Conservation (phyloP, 2,888 invertebrate species). For the Cheilosia grossa region DNA sequence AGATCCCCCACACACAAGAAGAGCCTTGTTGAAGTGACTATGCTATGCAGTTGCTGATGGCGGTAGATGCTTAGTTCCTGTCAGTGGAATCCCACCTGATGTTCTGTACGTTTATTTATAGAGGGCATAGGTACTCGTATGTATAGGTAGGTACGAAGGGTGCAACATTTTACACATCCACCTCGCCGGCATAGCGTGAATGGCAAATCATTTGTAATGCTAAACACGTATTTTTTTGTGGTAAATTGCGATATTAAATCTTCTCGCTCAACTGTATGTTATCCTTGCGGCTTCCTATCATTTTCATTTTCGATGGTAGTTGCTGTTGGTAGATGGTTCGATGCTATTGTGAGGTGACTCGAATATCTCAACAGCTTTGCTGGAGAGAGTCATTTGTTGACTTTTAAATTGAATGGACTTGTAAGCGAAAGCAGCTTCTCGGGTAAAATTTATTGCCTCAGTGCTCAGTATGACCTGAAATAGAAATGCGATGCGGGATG, state of each 20-base stretch:
- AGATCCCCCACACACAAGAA: neutral
- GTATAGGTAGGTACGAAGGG: slow-evolving; percentile 15
- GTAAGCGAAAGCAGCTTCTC: neutral
- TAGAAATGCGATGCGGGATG: slow-evolving; percentile 2
- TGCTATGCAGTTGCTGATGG: slow-evolving; percentile 19
- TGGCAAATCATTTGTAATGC: slow-evolving; percentile 68
- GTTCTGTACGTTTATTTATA: slow-evolving; percentile 53
- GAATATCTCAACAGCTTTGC: neutral
- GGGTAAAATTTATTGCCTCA: neutral
- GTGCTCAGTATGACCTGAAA: slow-evolving; percentile 17
- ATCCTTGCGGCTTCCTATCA: slow-evolving; percentile 20
- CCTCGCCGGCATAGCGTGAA: slow-evolving; percentile 12
- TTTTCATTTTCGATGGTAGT: neutral
- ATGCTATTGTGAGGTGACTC: slow-evolving; percentile 7
- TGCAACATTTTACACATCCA: slow-evolving; percentile 50
- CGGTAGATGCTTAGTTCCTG: slow-evolving; percentile 58
- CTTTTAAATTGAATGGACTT: slow-evolving; percentile 20
- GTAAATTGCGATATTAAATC: slow-evolving; percentile 73
- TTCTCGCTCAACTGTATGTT: slow-evolving; percentile 38
- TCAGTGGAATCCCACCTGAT: slow-evolving; percentile 62
- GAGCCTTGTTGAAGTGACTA: slow-evolving; percentile 39
- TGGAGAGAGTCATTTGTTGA: slow-evolving; percentile 22
- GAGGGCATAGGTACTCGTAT: slow-evolving; percentile 31
- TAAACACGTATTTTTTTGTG: slow-evolving; percentile 71
- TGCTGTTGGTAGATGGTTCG: slow-evolving; percentile 4